Percentiles rank a stretch among this genome's conserved stretches.
phyloP scores from a whole-genome alignment of 2,797 vertebrate species.

The Halcyon chelicuti region DNA sequence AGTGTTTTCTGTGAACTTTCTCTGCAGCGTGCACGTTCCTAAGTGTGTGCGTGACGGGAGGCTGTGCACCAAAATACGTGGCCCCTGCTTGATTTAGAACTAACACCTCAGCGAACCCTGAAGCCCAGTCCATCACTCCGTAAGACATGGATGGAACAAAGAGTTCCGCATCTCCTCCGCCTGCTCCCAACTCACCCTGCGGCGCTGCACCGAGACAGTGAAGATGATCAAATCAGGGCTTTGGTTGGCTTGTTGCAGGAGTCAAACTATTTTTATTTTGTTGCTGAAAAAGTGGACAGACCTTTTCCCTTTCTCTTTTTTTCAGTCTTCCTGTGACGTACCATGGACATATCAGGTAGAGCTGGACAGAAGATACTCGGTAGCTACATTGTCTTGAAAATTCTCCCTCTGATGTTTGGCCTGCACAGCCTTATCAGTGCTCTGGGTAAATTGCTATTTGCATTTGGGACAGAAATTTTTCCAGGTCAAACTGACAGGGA shows the following conservation, averaged over 20 bases:
- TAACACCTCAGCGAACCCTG: neutral
- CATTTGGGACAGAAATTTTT: neutral
- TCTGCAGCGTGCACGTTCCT: neutral
- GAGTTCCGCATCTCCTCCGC: neutral
- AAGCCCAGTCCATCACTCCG: fast-evolving
- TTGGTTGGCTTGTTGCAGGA: neutral
- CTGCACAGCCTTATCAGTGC: neutral
- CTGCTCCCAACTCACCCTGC: neutral
- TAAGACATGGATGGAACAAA: neutral
- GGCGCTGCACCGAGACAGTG: neutral
- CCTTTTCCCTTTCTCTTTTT: neutral
- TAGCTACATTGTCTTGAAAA: neutral
- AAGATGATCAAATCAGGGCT: slow-evolving; percentile 31
- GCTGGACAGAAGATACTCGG: neutral
- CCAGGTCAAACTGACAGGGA: neutral
- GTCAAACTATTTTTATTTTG: neutral
- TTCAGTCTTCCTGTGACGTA: neutral
- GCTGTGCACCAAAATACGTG: neutral
- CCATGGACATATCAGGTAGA: neutral
- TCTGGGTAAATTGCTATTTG: neutral
- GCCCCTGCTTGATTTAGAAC: neutral
- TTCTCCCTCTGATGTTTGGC: neutral
- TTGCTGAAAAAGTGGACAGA: neutral
- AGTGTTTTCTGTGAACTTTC: neutral
- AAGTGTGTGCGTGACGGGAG: neutral